Conservation (phyloP, 2,797 vertebrate species). For the Neosilurus mollespiculum region DNA sequence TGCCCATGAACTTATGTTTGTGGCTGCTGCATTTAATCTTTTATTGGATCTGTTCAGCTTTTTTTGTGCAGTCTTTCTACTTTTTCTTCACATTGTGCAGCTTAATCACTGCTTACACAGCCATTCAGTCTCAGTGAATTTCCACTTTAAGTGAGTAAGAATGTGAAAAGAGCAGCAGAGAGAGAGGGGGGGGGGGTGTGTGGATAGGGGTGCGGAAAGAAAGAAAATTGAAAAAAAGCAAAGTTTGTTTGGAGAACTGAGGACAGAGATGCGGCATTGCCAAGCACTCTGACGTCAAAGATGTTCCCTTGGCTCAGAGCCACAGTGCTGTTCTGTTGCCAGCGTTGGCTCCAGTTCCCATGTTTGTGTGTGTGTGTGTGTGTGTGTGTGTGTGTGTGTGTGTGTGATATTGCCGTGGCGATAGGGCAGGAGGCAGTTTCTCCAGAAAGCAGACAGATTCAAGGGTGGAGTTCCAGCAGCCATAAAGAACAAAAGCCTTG, state of each 20-base stretch:
- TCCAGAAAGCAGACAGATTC: constrained; percentile 50
- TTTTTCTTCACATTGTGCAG: neutral
- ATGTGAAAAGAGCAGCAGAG: constrained; percentile 42
- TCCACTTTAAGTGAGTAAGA: constrained; percentile 43
- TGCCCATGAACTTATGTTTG: no score
- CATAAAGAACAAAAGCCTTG: constrained; percentile 51
- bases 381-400: constrained; percentile 26
- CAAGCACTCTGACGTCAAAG: constrained; percentile 80
- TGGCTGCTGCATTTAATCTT: neutral
- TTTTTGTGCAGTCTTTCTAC: neutral
- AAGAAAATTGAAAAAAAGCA: constrained; percentile 62
- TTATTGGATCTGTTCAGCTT: neutral
- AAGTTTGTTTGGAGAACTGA: constrained; percentile 79
- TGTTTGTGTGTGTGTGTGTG: constrained; percentile 39
- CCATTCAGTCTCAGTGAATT: constrained; percentile 21
- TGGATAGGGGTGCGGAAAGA: constrained; percentile 31
- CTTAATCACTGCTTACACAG: constrained; percentile 31
- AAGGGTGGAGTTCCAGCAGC: constrained; percentile 15
- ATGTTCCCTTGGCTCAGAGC: constrained; percentile 77
- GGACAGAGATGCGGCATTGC: constrained; percentile 78
- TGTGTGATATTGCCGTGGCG: constrained; percentile 54
- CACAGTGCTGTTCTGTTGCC: constrained; percentile 61
- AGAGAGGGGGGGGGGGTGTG: neutral
- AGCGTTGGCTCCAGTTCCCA: constrained; percentile 61
- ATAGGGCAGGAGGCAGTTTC: constrained; percentile 67